phyloP scores from a whole-genome alignment of 30 jellyfish, hydroid and myxozoan genomes.

The Sanderia malayensis region DNA sequence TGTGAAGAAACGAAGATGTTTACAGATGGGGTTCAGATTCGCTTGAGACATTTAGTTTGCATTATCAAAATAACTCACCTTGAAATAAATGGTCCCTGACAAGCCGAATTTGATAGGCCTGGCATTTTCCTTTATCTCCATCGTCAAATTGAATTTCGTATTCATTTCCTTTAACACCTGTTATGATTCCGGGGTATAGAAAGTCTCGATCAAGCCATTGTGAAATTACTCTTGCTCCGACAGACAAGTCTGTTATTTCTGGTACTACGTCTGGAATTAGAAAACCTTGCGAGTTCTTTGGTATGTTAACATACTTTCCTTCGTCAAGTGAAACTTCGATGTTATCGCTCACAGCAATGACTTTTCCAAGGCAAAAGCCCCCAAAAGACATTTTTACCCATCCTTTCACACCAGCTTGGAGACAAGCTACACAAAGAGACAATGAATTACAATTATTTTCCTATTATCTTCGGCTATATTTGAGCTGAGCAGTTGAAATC shows the following conservation, averaged over 20 bases:
- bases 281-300: conserved; percentile 31
- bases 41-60: too few relatives aligned
- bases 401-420: conserved; percentile 92
- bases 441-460: too few relatives aligned
- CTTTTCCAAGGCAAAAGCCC: conserved; percentile 82
- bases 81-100: conserved; percentile 61
- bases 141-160: conserved; percentile 90
- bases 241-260: conserved; percentile 44
- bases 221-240: conserved; percentile 88
- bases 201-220: conserved; percentile 83
- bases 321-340: conserved; percentile 70
- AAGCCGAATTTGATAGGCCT: conserved; percentile 81
- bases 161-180: conserved; percentile 61
- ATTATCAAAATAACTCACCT: conserved; percentile 33
- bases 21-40: too few relatives aligned
- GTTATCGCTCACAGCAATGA: conserved; percentile 39
- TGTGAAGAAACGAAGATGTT: too few relatives aligned
- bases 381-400: conserved; percentile 89
- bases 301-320: conserved; percentile 39
- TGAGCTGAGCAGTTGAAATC: too few relatives aligned
- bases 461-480: too few relatives aligned
- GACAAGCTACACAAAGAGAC: conserved; percentile 83
- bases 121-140: conserved; percentile 85
- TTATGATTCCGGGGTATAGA: conserved; percentile 86
- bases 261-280: conserved; percentile 92